A percentile compares a stretch with the other conserved stretches of the same genome.
phyloP scores from a whole-genome alignment of 2,113 vertebrate species.

The Xiphias gladius region DNA sequence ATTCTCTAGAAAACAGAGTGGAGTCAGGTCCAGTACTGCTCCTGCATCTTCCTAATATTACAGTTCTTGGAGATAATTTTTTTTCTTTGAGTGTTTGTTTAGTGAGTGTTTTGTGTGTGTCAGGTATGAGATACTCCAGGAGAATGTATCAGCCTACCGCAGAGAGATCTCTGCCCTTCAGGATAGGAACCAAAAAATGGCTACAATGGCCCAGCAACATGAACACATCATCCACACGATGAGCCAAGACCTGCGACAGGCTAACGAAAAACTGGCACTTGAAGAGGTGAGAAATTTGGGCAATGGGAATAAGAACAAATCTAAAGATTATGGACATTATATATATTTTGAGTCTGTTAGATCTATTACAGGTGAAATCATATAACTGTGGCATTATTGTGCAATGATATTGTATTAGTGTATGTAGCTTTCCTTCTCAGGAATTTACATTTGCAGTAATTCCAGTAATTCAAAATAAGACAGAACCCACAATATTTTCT shows the following conservation, averaged over 20 bases:
- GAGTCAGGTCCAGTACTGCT: background rate
- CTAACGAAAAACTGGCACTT: slow-evolving; percentile 91
- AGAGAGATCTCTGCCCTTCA: slow-evolving; percentile 91
- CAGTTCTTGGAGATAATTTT: background rate
- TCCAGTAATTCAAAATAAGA: no score
- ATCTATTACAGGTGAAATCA: no score
- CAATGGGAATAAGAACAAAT: no score
- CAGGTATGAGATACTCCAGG: slow-evolving; percentile 97
- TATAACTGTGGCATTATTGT: no score
- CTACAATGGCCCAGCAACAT: slow-evolving; percentile 89
- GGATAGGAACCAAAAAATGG: slow-evolving; percentile 91
- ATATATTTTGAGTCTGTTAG: no score
- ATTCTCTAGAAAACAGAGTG: background rate
- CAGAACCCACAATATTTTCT: no score
- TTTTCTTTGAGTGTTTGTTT: background rate
- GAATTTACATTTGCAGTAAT: no score
- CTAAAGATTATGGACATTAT: no score
- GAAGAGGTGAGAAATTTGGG: slow-evolving; percentile 86
- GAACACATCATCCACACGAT: slow-evolving; percentile 95
- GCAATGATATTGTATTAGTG: no score
- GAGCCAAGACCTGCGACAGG: slow-evolving; percentile 93
- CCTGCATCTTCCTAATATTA: background rate
- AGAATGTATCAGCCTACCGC: slow-evolving; percentile 91
- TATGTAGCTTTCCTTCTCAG: no score
- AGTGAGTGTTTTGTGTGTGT: no score